These are phyloP conservation scores for Orthosia gothica DNA, from an alignment of 2,888 invertebrate species.

Conservation along the genomic window DNA sequence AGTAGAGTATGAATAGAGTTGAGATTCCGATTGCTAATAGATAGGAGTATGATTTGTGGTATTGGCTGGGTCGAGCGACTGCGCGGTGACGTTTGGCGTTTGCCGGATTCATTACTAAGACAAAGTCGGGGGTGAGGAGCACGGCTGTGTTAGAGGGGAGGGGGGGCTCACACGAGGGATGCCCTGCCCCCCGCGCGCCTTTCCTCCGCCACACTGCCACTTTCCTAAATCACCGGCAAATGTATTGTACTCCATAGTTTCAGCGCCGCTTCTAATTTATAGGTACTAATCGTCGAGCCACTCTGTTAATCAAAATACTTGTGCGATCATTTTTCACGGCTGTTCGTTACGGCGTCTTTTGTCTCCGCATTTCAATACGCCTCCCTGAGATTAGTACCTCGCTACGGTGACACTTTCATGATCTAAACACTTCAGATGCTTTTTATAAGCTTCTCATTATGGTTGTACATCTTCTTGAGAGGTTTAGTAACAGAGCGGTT, in stretches of 20 bases:
- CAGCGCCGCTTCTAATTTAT: constrained; percentile 65
- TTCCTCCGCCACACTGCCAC: constrained; percentile 79
- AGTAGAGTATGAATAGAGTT: constrained; percentile 69
- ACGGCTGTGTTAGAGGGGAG: constrained; percentile 59
- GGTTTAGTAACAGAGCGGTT: neutral
- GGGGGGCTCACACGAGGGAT: constrained; percentile 72
- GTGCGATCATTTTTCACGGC: constrained; percentile 38
- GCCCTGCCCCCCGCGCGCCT: constrained; percentile 61
- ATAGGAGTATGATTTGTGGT: constrained; percentile 83
- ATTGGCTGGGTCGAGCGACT: constrained; percentile 80
- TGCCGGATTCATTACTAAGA: constrained; percentile 91
- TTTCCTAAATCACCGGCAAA: constrained; percentile 89
- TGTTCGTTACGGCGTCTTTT: constrained; percentile 37
- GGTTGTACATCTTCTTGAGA: neutral
- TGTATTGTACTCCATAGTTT: constrained; percentile 83
- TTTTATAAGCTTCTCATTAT: neutral
- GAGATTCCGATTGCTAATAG: constrained; percentile 77
- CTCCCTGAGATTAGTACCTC: constrained; percentile 1
- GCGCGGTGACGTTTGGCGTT: constrained; percentile 89
- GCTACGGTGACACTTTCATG: neutral
- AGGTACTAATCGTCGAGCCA: constrained; percentile 63
- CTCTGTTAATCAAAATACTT: constrained; percentile 67
- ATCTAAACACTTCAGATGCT: neutral
- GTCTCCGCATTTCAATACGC: constrained; percentile 25
- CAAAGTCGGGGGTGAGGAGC: constrained; percentile 80